Percentiles rank a stretch among this genome's conserved stretches.
phyloP scores from a whole-genome alignment of 64 coral and sea anemone species.

The Stichodactyla mertensii region DNA sequence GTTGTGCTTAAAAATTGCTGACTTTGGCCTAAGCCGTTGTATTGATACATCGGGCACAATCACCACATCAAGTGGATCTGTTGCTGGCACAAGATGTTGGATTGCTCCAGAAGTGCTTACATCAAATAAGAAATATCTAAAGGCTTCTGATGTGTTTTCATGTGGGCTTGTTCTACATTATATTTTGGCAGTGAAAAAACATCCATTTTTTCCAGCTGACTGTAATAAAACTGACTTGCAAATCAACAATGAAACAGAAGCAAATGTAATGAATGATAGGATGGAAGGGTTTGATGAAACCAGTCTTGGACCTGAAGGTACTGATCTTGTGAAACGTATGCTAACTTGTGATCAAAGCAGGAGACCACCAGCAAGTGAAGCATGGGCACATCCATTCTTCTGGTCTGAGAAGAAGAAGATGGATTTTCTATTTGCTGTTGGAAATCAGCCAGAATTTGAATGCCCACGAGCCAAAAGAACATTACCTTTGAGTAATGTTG shows the following conservation, averaged over 20 bases:
- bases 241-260: not conserved
- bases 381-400: slow-evolving; percentile 14
- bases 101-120: slow-evolving; percentile 6
- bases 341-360: not conserved
- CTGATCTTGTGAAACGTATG: not conserved
- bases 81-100: slow-evolving; percentile 30
- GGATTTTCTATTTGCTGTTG: slow-evolving; percentile 21
- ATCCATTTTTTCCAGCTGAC: slow-evolving; percentile 19
- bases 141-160: slow-evolving; percentile 26
- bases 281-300: not conserved
- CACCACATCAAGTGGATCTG: not conserved
- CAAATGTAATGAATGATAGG: not conserved
- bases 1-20: slow-evolving; percentile 56
- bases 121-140: not conserved
- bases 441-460: slow-evolving; percentile 43
- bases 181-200: slow-evolving; percentile 26
- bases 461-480: slow-evolving; percentile 2
- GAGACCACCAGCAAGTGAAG: slow-evolving; percentile 4
- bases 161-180: slow-evolving; percentile 31
- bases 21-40: slow-evolving; percentile 57
- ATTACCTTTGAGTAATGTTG: not conserved
- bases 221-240: not conserved
- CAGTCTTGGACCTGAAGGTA: slow-evolving; percentile 7
- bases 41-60: not conserved
- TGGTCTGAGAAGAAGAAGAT: slow-evolving; percentile 27